Conservation (phyloP, 1,140 invertebrate species). For the Drosophila mayri region DNA sequence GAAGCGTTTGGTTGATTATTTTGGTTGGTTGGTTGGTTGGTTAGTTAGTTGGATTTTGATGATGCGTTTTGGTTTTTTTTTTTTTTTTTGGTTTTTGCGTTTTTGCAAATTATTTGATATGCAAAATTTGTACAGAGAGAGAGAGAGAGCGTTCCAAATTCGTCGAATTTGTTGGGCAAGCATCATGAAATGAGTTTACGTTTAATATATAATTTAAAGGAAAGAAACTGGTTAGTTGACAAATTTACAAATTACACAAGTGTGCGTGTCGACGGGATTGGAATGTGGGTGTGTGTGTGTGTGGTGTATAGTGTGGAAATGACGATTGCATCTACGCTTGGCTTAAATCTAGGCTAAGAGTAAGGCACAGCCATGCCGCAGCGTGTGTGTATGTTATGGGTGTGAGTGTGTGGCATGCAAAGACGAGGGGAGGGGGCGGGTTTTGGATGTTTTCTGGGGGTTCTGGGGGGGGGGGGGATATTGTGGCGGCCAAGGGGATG, state of each 20-base stretch:
- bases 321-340: conserved; percentile 56
- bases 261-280: conserved; percentile 6
- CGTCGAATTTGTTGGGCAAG: conserved; percentile 81
- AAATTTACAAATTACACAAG: conserved; percentile 45
- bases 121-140: conserved; percentile 77
- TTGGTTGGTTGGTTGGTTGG: conserved; percentile 43
- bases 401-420: conserved; percentile 40
- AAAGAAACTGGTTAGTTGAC: conserved; percentile 62
- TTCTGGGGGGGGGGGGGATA: too few relatives aligned
- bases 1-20: conserved; percentile 66
- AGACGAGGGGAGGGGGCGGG: conserved; percentile 1
- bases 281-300: conserved; percentile 2
- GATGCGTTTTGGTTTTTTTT: conserved; percentile 61
- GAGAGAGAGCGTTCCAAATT: conserved; percentile 67
- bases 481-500: conserved; percentile 26
- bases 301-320: conserved; percentile 30
- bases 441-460: not conserved
- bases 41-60: conserved; percentile 66
- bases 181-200: conserved; percentile 78
- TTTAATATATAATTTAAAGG: conserved; percentile 53
- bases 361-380: conserved; percentile 54
- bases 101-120: conserved; percentile 45
- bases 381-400: conserved; percentile 4
- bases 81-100: conserved; percentile 30
- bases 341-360: conserved; percentile 61